These are phyloP conservation scores for Atherinosoma microstoma DNA, from an alignment of 2,797 vertebrate genomes.

Conservation along the genomic window DNA sequence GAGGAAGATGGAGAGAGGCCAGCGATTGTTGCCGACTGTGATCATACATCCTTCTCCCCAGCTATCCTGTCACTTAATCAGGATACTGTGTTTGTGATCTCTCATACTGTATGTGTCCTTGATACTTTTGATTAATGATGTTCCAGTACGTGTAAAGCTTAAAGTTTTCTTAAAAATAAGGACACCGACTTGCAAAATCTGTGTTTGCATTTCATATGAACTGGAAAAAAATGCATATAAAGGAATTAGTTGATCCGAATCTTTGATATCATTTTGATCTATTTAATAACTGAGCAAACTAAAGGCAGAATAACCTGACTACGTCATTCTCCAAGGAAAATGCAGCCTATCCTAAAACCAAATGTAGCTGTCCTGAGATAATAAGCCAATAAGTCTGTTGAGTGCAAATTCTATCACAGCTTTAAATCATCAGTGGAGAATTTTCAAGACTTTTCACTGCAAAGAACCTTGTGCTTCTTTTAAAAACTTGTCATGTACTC, in stretches of 20 bases:
- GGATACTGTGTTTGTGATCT: slow-evolving; percentile 51
- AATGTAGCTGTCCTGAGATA: slow-evolving; percentile 51
- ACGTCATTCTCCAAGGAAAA: slow-evolving; percentile 36
- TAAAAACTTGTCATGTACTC: slow-evolving; percentile 65
- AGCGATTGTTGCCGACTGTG: slow-evolving; percentile 71
- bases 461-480: slow-evolving; percentile 60
- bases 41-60: slow-evolving; percentile 68
- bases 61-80: slow-evolving; percentile 61
- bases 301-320: slow-evolving; percentile 16
- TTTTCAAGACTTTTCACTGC: slow-evolving; percentile 53
- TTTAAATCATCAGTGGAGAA: slow-evolving; percentile 61
- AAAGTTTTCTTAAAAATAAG: slow-evolving; percentile 6
- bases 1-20: slow-evolving; percentile 75
- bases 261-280: slow-evolving; percentile 28
- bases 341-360: slow-evolving; percentile 48
- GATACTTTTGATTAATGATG: slow-evolving; percentile 36
- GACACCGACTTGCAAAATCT: slow-evolving; percentile 8
- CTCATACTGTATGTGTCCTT: slow-evolving; percentile 32
- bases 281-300: slow-evolving; percentile 41
- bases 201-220: slow-evolving; percentile 13
- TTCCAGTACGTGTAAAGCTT: slow-evolving; percentile 4
- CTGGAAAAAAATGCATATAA: slow-evolving; percentile 11
- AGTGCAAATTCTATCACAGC: slow-evolving; percentile 65
- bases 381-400: slow-evolving; percentile 60
- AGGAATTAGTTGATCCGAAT: slow-evolving; percentile 25